These are phyloP conservation scores for Helicorthomorpha holstii DNA, from an alignment of 1,140 invertebrate species.

Conservation along the genomic window DNA sequence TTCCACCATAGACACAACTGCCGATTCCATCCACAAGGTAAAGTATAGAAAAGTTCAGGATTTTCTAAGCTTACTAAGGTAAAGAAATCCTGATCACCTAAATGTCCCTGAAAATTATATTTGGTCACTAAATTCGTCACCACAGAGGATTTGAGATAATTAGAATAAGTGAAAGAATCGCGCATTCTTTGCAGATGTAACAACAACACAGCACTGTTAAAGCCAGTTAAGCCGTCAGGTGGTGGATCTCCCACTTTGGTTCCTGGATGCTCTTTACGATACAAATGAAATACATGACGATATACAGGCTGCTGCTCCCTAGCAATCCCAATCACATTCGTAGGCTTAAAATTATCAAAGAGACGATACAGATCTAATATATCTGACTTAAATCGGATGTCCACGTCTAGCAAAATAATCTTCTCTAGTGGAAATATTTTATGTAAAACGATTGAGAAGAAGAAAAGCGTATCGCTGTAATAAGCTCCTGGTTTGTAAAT, in stretches of 20 bases:
- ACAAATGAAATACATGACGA: slow-evolving; percentile 51
- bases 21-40: slow-evolving; percentile 68
- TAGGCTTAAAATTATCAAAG: slow-evolving; percentile 42
- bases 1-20: slow-evolving; percentile 74
- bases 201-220: slow-evolving; percentile 64
- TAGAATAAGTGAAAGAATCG: slow-evolving; percentile 38
- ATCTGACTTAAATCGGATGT: slow-evolving; percentile 56
- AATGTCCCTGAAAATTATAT: slow-evolving; percentile 52
- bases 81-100: slow-evolving; percentile 79
- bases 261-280: slow-evolving; percentile 39
- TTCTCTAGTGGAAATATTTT: slow-evolving; percentile 41
- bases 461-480: slow-evolving; percentile 66
- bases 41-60: slow-evolving; percentile 50
- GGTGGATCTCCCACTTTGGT: slow-evolving; percentile 40
- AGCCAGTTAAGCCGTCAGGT: slow-evolving; percentile 48
- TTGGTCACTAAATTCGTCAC: slow-evolving; percentile 43
- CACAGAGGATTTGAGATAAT: slow-evolving; percentile 34
- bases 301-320: slow-evolving; percentile 66
- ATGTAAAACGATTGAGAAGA: slow-evolving; percentile 56
- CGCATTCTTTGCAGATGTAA: slow-evolving; percentile 51
- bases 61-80: slow-evolving; percentile 53
- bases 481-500: slow-evolving; percentile 59
- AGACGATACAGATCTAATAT: slow-evolving; percentile 44
- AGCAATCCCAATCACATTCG: slow-evolving; percentile 52
- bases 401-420: slow-evolving; percentile 59